Evolutionary conservation across 1,140 invertebrate species (phyloP).

Genomic region (Geopemphigus sp.): DNA sequence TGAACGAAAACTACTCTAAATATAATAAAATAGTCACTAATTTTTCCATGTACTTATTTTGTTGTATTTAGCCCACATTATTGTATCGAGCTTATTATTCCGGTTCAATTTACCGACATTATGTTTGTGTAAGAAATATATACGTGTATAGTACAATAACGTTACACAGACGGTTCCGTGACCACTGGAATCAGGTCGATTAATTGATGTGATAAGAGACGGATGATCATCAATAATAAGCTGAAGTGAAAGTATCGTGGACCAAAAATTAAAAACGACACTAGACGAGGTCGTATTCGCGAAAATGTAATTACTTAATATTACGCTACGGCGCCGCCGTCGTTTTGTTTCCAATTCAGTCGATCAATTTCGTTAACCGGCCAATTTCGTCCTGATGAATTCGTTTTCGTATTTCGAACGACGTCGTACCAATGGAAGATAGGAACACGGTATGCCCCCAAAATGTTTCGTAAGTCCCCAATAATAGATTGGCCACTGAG

Average conservation of each 20-base stretch:
- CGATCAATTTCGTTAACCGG: too few species aligned
- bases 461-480: too few species aligned
- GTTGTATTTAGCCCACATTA: conserved; percentile 2
- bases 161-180: background rate
- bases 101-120: conserved; percentile 12
- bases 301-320: background rate
- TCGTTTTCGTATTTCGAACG: too few species aligned
- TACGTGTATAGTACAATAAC: background rate
- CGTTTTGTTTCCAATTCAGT: background rate
- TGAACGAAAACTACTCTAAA: background rate
- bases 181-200: conserved; percentile 10
- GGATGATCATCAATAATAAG: conserved; percentile 3
- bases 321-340: too few species aligned
- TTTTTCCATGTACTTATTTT: background rate
- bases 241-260: conserved; percentile 9
- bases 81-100: conserved; percentile 16
- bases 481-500: too few species aligned
- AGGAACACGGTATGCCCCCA: too few species aligned
- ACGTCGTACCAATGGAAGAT: too few species aligned
- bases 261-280: background rate
- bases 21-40: conserved; percentile 25
- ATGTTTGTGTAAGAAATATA: background rate
- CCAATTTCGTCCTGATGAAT: too few species aligned
- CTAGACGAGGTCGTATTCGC: too few species aligned
- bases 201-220: conserved; percentile 19